Base-by-base conservation (phyloP, 2,888 invertebrate genomes). In the Drosophila neonasuta region DNA sequence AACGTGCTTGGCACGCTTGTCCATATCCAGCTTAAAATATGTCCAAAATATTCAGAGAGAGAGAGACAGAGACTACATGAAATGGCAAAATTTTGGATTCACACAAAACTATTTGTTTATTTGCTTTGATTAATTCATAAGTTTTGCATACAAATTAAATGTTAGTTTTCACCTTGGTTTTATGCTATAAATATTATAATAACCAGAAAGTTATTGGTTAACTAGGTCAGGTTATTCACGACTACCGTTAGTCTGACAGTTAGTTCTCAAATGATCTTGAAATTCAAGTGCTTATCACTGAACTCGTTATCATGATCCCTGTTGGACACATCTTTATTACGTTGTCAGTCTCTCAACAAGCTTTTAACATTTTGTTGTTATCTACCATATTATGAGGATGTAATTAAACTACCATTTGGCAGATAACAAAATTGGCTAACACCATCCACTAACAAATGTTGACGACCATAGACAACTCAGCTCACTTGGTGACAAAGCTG, bases 1-100 rank as follows among this genome's bases (percentile, higher is more conserved):
- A 84, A 82, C 87, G 85, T 82, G 82, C 87, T 81, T 81, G 82
- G 85, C 87, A 73, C 81, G 71, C 82, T 71, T 77, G 74, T 60
- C 71, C 57, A 61, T 58, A 54, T 54, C 45, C 42, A 46, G 5
- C 20, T 8, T 3, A 56, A 71, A 36, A 46, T 50, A 55, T 41
- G 8, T 3, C 13, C 34, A 15, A 11, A 58, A 13, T 32, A 32
- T 32, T 32, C 24, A 24, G 24, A 0, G 24, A 36, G 3, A 36
- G 11, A 29, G 3, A 13, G 17, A 8, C 8, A 34, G n/a, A 34
- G 41, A 49, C 45, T 44, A 42, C 17, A 13, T n/a, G 13, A 56
- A 58, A 60, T 64, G 56, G 51, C 52, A 52, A 50, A 13, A 41
- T 44, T 68, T 54, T 54, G 44, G 55, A 58, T 46, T 56, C 41